Evolutionary conservation across 2,113 vertebrate genomes (phyloP).

Genomic region (Gorsachius goisagi): DNA sequence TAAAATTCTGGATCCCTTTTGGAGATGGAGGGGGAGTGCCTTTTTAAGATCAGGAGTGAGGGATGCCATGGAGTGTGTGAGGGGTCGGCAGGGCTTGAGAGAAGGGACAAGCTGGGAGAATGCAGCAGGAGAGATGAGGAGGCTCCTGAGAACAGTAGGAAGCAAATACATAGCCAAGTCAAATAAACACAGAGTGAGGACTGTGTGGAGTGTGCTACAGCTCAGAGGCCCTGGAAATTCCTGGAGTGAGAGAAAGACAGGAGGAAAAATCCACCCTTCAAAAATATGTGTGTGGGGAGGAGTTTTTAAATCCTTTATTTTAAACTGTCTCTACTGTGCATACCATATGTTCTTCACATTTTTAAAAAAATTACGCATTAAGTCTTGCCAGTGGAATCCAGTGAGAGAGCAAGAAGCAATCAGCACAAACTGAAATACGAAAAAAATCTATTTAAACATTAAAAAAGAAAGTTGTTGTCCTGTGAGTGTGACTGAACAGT

Average conservation of each 20-base stretch:
- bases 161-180: not conserved
- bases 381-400: not conserved
- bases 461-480: not conserved
- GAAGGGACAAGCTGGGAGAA: not conserved
- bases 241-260: not conserved
- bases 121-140: not conserved
- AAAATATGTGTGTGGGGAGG: not conserved
- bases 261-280: not conserved
- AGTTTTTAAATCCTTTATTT: not conserved
- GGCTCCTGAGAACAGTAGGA: not conserved
- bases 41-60: not conserved
- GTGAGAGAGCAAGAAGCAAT: not conserved
- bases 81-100: not conserved
- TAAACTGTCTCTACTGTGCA: not conserved
- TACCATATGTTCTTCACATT: not conserved
- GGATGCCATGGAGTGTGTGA: fast-evolving
- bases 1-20: not conserved
- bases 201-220: not conserved
- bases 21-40: not conserved
- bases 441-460: not conserved
- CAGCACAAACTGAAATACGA: not conserved
- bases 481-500: not conserved
- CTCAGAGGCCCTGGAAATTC: not conserved
- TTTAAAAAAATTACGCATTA: not conserved
- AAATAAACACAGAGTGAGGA: not conserved